Conservation (phyloP, 2,888 invertebrate species). For the Aphidoletes aphidimyza region DNA sequence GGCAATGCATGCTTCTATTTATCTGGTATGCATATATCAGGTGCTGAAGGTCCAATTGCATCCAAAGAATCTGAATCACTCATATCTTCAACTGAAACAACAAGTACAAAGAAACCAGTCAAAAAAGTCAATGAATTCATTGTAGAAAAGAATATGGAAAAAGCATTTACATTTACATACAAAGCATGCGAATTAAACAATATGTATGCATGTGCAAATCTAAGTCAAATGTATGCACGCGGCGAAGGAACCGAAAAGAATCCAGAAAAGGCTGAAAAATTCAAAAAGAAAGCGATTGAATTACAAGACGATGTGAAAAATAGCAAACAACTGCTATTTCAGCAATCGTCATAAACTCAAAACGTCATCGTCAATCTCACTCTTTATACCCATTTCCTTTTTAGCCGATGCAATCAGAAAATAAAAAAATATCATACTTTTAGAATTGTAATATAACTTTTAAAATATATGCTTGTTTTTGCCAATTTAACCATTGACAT, state of each 20-base stretch:
- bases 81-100: conserved; percentile 55
- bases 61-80: conserved; percentile 9
- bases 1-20: conserved; percentile 83
- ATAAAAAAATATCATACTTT: too few relatives aligned
- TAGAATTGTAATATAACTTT: too few relatives aligned
- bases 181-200: conserved; percentile 87
- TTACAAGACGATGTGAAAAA: conserved; percentile 75
- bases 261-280: conserved; percentile 76
- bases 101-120: conserved; percentile 34
- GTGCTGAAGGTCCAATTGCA: conserved; percentile 66
- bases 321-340: conserved; percentile 69
- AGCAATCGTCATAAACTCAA: conserved; percentile 63
- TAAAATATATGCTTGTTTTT: too few relatives aligned
- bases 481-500: too few relatives aligned
- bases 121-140: conserved; percentile 68
- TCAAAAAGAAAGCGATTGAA: conserved; percentile 76
- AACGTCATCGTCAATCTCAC: not conserved
- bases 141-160: conserved; percentile 75
- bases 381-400: too few relatives aligned
- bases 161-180: conserved; percentile 81
- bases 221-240: conserved; percentile 85
- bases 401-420: too few relatives aligned
- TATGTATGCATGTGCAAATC: conserved; percentile 88
- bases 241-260: conserved; percentile 86
- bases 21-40: conserved; percentile 81